Conservation (phyloP, 2,888 invertebrate species). For the Julus scanicus region DNA sequence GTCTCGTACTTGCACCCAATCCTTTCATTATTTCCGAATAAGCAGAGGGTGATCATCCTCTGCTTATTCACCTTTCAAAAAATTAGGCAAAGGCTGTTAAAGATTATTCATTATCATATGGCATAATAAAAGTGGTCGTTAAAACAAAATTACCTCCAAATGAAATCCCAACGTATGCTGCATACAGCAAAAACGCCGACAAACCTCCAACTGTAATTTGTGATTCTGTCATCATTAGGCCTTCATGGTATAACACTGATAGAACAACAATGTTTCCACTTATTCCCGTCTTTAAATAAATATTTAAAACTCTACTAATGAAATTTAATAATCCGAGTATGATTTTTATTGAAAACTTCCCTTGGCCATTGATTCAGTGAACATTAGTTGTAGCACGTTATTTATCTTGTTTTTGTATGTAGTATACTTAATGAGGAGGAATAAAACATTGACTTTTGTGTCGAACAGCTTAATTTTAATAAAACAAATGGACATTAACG, state of each 20-base stretch:
- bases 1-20: constrained; percentile 86
- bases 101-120: too few relatives aligned
- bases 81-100: too few relatives aligned
- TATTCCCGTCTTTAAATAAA: constrained; percentile 75
- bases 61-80: constrained; percentile 64
- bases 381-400: constrained; percentile 80
- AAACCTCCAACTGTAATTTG: constrained; percentile 82
- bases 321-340: neutral
- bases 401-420: constrained; percentile 77
- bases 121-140: too few relatives aligned
- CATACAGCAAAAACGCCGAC: constrained; percentile 93
- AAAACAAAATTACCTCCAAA: constrained; percentile 73
- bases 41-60: constrained; percentile 90
- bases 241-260: constrained; percentile 91
- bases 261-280: constrained; percentile 91
- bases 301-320: neutral
- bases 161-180: constrained; percentile 91
- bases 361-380: constrained; percentile 86
- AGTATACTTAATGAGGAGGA: too few relatives aligned
- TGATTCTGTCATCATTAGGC: constrained; percentile 84
- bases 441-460: too few relatives aligned
- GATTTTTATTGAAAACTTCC: constrained; percentile 65
- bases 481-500: too few relatives aligned
- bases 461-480: too few relatives aligned
- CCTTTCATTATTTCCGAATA: constrained; percentile 95